phyloP scores from a whole-genome alignment of 53 echinoderm and acorn worm genomes.

The Echinometra lucunter region DNA sequence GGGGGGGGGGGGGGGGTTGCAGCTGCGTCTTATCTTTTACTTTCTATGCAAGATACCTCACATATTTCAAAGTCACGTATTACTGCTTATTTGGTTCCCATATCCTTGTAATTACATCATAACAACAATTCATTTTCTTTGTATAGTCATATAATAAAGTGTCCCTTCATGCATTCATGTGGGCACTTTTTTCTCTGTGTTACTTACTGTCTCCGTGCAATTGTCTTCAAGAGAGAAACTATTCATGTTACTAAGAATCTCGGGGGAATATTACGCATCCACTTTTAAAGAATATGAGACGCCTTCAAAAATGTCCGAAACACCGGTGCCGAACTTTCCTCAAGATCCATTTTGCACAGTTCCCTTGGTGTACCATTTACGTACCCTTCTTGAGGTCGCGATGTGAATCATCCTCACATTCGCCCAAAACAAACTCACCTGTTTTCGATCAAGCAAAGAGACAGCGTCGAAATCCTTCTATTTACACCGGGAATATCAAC shows the following conservation, averaged over 20 bases:
- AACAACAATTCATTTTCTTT: not conserved
- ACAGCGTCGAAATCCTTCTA: slow-evolving; percentile 14
- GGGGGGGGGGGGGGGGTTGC: too few species aligned
- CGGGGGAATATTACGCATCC: slow-evolving; percentile 19
- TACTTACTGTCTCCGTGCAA: not conserved
- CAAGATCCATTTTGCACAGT: not conserved
- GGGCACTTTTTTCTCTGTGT: not conserved
- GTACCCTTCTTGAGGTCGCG: not conserved
- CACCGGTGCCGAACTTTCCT: not conserved
- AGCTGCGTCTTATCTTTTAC: too few species aligned
- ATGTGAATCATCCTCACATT: slow-evolving; percentile 48
- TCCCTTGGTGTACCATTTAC: not conserved
- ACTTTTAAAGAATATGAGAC: not conserved
- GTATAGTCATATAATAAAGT: not conserved
- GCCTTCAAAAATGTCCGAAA: not conserved
- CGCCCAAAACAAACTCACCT: slow-evolving; percentile 64
- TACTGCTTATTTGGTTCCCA: not conserved
- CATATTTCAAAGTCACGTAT: not conserved
- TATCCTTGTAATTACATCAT: not conserved
- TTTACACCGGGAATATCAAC: slow-evolving; percentile 45
- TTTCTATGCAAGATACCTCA: not conserved
- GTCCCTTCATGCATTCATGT: not conserved
- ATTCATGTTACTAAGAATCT: not conserved
- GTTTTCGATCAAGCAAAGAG: slow-evolving; percentile 57
- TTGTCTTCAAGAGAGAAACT: not conserved